These are phyloP conservation scores for Siderastrea radians DNA, from an alignment of 92 coral and sea anemone species.

Conservation along the genomic window DNA sequence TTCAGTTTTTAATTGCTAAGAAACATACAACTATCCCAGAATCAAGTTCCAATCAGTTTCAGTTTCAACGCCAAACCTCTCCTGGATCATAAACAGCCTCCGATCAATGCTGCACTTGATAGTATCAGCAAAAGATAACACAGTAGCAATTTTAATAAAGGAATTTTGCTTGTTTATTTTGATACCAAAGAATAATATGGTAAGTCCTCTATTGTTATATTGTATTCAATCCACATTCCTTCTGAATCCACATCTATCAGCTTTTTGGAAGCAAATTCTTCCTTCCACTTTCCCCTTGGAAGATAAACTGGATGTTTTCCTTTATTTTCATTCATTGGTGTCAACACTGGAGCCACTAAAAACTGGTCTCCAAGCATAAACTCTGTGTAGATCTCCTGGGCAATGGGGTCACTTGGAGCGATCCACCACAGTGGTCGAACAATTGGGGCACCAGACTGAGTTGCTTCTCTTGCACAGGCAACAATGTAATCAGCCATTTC, in stretches of 20 bases:
- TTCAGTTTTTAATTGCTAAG: no score
- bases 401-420: conserved; percentile 75
- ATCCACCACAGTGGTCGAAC: conserved; percentile 92
- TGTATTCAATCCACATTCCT: conserved; percentile 67
- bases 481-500: conserved; percentile 61
- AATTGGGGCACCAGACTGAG: conserved; percentile 74
- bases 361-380: conserved; percentile 75
- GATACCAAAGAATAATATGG: conserved; percentile 64
- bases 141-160: no score
- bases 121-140: no score
- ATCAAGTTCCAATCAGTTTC: no score
- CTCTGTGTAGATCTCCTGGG: conserved; percentile 73
- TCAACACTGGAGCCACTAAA: conserved; percentile 87
- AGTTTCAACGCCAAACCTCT: no score
- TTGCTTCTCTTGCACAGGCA: conserved; percentile 72
- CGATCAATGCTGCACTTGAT: no score
- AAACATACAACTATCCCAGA: no score
- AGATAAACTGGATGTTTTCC: conserved; percentile 72
- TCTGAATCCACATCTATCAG: conserved; percentile 41
- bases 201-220: conserved; percentile 65
- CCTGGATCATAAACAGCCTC: no score
- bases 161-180: not conserved
- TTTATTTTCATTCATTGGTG: conserved; percentile 45
- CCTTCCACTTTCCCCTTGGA: conserved; percentile 81
- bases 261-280: conserved; percentile 62